Evolutionary conservation across 2,888 invertebrate genomes (phyloP), one percentile per base, ranked within the genome.

Genomic region (Plebejus melissa): DNA sequence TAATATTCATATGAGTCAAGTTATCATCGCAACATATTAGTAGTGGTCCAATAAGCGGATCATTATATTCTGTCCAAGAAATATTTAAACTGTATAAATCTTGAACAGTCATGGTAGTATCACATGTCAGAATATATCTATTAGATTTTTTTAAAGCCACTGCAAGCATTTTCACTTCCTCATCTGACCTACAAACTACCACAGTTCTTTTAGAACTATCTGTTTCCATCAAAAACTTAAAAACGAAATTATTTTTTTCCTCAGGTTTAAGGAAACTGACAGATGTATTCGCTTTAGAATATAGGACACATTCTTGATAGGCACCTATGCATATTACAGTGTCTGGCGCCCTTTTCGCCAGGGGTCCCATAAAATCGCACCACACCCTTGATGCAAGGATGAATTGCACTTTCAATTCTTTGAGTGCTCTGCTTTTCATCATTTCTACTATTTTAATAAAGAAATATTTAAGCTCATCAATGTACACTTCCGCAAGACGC

Each of bases 291-390:
- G 79, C 94, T 88, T 84, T 94, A 80, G 95, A 96, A 87, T 96
- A 97, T 16, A 97, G 88, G 0, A 96, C 95, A 72, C 96, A 96
- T 88, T 97, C 97, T 80, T 96, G 94, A 80, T 95, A 95, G 36
- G 96, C 96, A 0, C 95, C 95, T 76, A 97, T 96, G 76, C 96
- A 95, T 4, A 97, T 87, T 0, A 96, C 89, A 0, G 96, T 95
- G 81, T 95, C 94, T 0, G 93, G 89, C 22, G 95, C 93, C 70
- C 88, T 90, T 65, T 89, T 90, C 0, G 94, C 90, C 41, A 97
- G 90, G 0, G 91, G 87, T 72, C 94, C 90, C 81, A 97, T 87
- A 13, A 91, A 85, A 22, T 89, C 83, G 54, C 95, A 95, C 97
- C 97, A 97, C 74, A 94, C 89, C 75, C 95, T 91, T 0, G 96